These are phyloP conservation scores for Istiophorus platypterus DNA, from an alignment of 2,113 vertebrate species.

Conservation along the genomic window DNA sequence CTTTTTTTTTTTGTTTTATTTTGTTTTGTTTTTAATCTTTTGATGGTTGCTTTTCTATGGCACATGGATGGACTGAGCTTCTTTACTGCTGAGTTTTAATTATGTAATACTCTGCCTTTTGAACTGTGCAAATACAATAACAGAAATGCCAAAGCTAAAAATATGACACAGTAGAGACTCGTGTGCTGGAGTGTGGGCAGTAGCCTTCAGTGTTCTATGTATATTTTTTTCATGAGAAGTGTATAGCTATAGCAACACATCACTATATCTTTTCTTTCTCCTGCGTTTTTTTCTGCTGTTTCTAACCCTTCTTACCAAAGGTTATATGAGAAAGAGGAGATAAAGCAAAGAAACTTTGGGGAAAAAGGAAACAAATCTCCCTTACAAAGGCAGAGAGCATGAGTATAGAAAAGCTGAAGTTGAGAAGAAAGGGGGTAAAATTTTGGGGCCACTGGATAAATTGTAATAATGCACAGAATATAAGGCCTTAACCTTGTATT, in stretches of 20 bases:
- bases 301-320: not conserved
- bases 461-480: not conserved
- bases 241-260: slow-evolving; percentile 45
- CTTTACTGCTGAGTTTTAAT: slow-evolving; percentile 61
- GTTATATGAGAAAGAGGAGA: not conserved
- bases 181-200: slow-evolving; percentile 53
- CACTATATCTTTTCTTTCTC: not conserved
- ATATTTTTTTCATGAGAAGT: slow-evolving; percentile 37
- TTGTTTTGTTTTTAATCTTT: not conserved
- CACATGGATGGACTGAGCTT: not conserved
- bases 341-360: not conserved
- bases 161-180: slow-evolving; percentile 59
- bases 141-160: slow-evolving; percentile 77
- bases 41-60: slow-evolving; percentile 20
- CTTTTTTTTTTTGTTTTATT: not conserved
- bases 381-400: not conserved
- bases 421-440: not conserved
- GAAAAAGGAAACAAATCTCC: not conserved
- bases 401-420: not conserved
- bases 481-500: not conserved
- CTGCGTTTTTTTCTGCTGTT: not conserved
- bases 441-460: not conserved
- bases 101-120: slow-evolving; percentile 61
- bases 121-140: slow-evolving; percentile 73
- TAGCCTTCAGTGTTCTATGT: slow-evolving; percentile 49